phyloP scores from a whole-genome alignment of 2,113 vertebrate species.

The Callipepla squamata region DNA sequence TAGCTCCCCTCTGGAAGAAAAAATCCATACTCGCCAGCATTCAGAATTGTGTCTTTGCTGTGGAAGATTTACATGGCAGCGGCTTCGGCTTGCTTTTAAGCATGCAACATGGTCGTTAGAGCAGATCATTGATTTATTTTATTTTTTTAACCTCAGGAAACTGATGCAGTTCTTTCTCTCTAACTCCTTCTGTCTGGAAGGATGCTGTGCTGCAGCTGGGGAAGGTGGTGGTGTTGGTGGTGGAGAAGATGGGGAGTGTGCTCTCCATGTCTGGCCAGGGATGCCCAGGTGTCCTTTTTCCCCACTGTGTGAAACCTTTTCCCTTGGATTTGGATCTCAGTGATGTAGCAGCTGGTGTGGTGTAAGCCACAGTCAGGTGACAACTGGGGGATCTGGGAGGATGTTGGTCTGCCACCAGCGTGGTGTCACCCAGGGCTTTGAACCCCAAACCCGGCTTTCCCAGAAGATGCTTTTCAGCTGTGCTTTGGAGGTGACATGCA shows the following conservation, averaged over 20 bases:
- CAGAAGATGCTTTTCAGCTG: neutral
- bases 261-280: rapidly evolving
- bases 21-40: neutral
- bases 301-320: neutral
- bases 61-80: neutral
- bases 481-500: rapidly evolving
- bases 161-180: neutral
- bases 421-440: neutral
- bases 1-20: neutral
- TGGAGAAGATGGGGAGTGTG: neutral
- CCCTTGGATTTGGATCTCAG: neutral
- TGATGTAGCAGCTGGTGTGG: neutral
- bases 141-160: neutral
- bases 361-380: neutral
- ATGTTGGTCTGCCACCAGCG: neutral
- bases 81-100: neutral
- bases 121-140: neutral
- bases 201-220: neutral
- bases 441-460: neutral
- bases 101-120: neutral
- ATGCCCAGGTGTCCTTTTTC: neutral
- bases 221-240: neutral
- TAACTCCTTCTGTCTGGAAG: neutral
- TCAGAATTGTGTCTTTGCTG: neutral
- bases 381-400: neutral